phyloP scores from a whole-genome alignment of 2,113 vertebrate genomes.

The Oncorhynchus keta region DNA sequence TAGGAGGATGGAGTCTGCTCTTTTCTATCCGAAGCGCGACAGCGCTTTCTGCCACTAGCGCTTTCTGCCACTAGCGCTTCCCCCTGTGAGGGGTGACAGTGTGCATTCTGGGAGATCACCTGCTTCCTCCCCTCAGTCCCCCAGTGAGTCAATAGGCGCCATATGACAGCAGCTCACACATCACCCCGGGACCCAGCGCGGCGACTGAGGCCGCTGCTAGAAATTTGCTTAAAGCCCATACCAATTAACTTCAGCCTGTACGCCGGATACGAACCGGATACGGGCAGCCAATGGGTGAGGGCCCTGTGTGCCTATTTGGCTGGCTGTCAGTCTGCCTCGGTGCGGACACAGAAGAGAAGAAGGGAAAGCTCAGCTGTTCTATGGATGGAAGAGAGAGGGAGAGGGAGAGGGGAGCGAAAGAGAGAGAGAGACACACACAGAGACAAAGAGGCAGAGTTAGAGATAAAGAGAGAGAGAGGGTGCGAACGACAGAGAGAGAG shows the following conservation, averaged over 20 bases:
- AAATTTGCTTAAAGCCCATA: conserved; percentile 99
- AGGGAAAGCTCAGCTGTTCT: conserved; percentile 94
- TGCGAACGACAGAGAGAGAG: too few relatives aligned
- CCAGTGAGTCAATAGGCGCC: conserved; percentile 96
- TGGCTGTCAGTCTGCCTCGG: conserved; percentile 48
- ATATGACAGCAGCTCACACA: conserved; percentile 96
- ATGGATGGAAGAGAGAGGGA: conserved; percentile 59
- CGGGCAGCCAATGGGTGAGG: conserved; percentile 87
- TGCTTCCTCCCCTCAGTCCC: conserved; percentile 74
- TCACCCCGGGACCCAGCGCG: conserved; percentile 93
- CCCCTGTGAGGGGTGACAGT: conserved; percentile 56
- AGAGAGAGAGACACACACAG: too few relatives aligned
- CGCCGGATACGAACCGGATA: conserved; percentile 97
- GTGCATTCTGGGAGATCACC: conserved; percentile 74
- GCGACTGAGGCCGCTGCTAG: conserved; percentile 93
- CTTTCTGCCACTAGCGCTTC: conserved; percentile 7
- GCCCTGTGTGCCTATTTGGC: conserved; percentile 67
- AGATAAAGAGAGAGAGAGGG: too few relatives aligned
- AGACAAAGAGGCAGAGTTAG: too few relatives aligned
- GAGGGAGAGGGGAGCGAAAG: too few relatives aligned
- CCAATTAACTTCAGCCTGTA: conserved; percentile 96
- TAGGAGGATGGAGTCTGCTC: too few relatives aligned
- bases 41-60: neutral
- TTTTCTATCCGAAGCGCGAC: neutral
- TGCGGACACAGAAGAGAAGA: conserved; percentile 77